phyloP scores from a whole-genome alignment of 2,888 invertebrate genomes.

The Eupithecia subumbrata region DNA sequence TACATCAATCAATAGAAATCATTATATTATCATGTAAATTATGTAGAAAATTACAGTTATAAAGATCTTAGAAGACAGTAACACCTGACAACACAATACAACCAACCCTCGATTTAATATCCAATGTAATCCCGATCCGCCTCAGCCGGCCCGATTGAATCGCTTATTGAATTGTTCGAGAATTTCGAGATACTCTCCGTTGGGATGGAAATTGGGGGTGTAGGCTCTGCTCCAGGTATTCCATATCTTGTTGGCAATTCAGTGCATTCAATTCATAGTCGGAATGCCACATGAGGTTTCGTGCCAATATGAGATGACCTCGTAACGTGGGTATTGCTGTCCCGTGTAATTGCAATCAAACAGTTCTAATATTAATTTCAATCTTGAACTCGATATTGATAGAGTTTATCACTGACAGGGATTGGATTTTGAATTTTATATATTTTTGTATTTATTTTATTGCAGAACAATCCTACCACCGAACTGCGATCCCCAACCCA shows the following conservation, averaged over 20 bases:
- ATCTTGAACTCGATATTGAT: not conserved
- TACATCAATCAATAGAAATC: no score
- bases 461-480: no score
- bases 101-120: conserved; percentile 4
- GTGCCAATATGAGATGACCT: not conserved
- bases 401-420: not conserved
- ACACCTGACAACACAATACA: not conserved
- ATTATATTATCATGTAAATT: not conserved
- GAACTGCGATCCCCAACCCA: no score
- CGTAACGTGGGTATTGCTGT: not conserved
- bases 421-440: no score
- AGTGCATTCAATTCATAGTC: not conserved
- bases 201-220: conserved; percentile 15
- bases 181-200: conserved; percentile 13
- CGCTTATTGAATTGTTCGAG: conserved; percentile 42
- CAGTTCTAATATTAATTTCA: not conserved
- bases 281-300: conserved; percentile 2
- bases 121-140: not conserved
- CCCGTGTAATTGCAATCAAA: not conserved
- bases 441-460: no score
- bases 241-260: conserved; percentile 11
- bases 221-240: conserved; percentile 8
- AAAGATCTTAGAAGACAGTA: not conserved
- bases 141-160: conserved; percentile 28
- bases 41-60: not conserved